These are phyloP conservation scores for Sogatella furcifera DNA, from an alignment of 1,140 invertebrate genomes.

Conservation along the genomic window DNA sequence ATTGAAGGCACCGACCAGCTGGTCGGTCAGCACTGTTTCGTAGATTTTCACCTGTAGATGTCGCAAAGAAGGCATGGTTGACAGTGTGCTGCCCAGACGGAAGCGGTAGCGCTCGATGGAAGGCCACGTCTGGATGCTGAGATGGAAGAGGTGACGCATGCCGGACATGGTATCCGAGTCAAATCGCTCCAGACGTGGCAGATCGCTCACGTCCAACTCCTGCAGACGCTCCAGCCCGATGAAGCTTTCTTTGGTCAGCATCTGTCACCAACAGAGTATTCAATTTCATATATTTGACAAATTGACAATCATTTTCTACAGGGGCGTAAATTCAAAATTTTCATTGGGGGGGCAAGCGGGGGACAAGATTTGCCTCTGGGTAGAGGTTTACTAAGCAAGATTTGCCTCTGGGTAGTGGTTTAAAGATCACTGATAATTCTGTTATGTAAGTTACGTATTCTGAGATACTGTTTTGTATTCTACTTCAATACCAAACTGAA, in stretches of 20 bases:
- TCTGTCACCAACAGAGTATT: conserved; percentile 17
- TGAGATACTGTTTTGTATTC: too few relatives aligned
- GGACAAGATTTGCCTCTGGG: too few relatives aligned
- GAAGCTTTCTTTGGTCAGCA: conserved; percentile 33
- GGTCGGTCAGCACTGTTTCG: conserved; percentile 51
- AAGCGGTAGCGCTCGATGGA: conserved; percentile 46
- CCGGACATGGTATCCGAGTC: conserved; percentile 30
- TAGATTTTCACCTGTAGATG: conserved; percentile 57
- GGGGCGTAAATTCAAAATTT: too few relatives aligned
- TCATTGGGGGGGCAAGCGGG: too few relatives aligned
- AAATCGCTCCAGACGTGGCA: conserved; percentile 30
- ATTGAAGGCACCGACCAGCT: conserved; percentile 36
- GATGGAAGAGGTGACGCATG: conserved; percentile 19
- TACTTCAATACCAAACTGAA: too few relatives aligned
- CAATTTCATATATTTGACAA: too few relatives aligned
- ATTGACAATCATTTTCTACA: too few relatives aligned
- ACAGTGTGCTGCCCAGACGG: conserved; percentile 46
- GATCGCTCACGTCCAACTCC: conserved; percentile 26
- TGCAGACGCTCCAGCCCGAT: conserved; percentile 28
- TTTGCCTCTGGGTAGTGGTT: too few relatives aligned
- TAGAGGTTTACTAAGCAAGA: too few relatives aligned
- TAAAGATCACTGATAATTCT: too few relatives aligned
- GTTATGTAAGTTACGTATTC: too few relatives aligned
- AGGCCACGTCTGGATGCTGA: conserved; percentile 52
- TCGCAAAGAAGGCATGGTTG: conserved; percentile 42